Evolutionary conservation across 2,888 invertebrate genomes (phyloP).

Genomic region (Beris morrisii): DNA sequence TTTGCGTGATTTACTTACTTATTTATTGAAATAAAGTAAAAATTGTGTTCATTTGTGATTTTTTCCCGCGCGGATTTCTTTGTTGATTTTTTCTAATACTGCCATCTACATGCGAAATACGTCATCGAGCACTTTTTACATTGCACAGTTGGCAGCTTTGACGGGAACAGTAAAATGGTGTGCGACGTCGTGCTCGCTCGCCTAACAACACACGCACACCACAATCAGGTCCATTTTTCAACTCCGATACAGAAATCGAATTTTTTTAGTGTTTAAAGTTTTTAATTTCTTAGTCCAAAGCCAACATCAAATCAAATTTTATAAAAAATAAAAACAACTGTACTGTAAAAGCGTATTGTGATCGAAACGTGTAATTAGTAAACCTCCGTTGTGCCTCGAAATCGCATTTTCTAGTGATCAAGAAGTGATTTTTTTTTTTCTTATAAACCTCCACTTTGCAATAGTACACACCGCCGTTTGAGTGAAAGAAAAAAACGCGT

Average conservation of each 20-base stretch:
- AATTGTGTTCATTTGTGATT: no score
- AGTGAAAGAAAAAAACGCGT: constrained; percentile 10
- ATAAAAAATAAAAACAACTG: constrained; percentile 30
- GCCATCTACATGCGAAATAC: constrained; percentile 11
- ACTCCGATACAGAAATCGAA: constrained; percentile 35
- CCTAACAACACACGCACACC: constrained; percentile 34
- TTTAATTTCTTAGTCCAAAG: constrained; percentile 31
- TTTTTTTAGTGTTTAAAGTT: constrained; percentile 37
- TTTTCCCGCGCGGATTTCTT: no score
- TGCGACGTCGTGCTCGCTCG: constrained; percentile 27
- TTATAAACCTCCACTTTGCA: background rate
- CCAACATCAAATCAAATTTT: constrained; percentile 28
- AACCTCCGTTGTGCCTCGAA: constrained; percentile 38
- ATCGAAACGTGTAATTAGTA: constrained; percentile 33
- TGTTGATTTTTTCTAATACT: no score
- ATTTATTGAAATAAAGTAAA: no score
- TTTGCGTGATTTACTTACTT: no score
- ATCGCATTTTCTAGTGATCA: constrained; percentile 15
- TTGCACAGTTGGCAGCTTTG: constrained; percentile 26
- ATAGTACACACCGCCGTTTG: background rate
- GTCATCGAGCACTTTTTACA: background rate
- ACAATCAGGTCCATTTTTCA: constrained; percentile 33
- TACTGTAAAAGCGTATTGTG: constrained; percentile 35
- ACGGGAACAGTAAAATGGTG: constrained; percentile 19
- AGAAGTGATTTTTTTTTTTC: constrained; percentile 16